Conservation (phyloP, 2,888 invertebrate species). For the Meiosimyza decipiens region DNA sequence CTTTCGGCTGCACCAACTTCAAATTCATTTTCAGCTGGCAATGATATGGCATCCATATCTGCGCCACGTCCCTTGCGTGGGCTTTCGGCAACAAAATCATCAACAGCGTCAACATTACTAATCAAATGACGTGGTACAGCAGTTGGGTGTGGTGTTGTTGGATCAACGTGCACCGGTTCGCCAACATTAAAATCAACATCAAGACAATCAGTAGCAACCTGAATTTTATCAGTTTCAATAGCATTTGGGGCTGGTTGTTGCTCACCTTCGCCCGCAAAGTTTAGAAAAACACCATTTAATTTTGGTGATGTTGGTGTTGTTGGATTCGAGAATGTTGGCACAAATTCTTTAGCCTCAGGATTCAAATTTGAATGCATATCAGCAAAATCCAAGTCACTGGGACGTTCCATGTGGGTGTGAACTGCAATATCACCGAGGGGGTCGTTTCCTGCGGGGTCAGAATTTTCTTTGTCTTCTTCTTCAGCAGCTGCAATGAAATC, state of each 20-base stretch:
- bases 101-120: conserved; percentile 40
- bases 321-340: conserved; percentile 69
- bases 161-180: conserved; percentile 34
- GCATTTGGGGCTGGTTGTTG: conserved; percentile 31
- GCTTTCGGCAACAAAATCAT: conserved; percentile 74
- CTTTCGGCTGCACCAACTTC: conserved; percentile 62
- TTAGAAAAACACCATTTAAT: conserved; percentile 36
- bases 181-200: conserved; percentile 23
- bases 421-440: conserved; percentile 11
- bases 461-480: conserved; percentile 29
- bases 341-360: conserved; percentile 87
- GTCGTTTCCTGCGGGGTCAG: conserved; percentile 20
- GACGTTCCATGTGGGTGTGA: neutral
- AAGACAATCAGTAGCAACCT: neutral
- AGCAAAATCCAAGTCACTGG: conserved; percentile 40
- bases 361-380: conserved; percentile 83
- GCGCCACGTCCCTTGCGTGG: conserved; percentile 73
- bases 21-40: conserved; percentile 63
- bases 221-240: conserved; percentile 6
- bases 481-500: neutral
- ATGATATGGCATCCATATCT: conserved; percentile 61
- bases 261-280: conserved; percentile 35
- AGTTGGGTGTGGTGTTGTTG: conserved; percentile 36
- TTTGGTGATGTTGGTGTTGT: conserved; percentile 62
- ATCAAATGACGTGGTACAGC: conserved; percentile 31